Conservation (phyloP, 2,113 vertebrate species). For the Vimba vimba region DNA sequence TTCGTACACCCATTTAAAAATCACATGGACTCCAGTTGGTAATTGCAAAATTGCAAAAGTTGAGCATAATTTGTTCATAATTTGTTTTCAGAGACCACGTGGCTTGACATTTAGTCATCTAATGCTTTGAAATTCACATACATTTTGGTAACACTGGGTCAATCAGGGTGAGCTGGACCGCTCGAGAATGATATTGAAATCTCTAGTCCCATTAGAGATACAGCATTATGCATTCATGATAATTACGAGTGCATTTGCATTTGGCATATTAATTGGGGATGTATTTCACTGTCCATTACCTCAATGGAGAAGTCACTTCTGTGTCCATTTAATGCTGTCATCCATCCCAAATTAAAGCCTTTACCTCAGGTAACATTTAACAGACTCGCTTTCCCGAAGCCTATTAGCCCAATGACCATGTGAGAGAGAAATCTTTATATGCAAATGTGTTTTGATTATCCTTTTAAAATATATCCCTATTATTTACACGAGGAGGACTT, state of each 20-base stretch:
- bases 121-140: not conserved
- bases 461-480: not conserved
- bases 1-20: not conserved
- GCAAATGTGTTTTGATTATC: not conserved
- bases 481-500: not conserved
- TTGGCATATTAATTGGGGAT: not conserved
- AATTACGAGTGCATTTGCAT: conserved; percentile 14
- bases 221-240: not conserved
- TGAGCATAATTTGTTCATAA: not conserved
- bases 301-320: not conserved
- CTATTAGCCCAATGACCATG: not conserved
- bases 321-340: not conserved
- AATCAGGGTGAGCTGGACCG: not conserved
- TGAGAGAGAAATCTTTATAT: not conserved
- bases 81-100: not conserved
- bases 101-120: not conserved
- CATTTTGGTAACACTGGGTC: not conserved
- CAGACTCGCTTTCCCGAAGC: not conserved
- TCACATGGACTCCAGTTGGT: not conserved
- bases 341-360: not conserved
- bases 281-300: not conserved
- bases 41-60: not conserved
- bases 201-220: not conserved
- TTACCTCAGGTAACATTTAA: not conserved
- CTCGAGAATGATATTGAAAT: not conserved